These are phyloP conservation scores for Monoplex corrugatus DNA, from an alignment of 2,888 invertebrate species.

Conservation along the genomic window DNA sequence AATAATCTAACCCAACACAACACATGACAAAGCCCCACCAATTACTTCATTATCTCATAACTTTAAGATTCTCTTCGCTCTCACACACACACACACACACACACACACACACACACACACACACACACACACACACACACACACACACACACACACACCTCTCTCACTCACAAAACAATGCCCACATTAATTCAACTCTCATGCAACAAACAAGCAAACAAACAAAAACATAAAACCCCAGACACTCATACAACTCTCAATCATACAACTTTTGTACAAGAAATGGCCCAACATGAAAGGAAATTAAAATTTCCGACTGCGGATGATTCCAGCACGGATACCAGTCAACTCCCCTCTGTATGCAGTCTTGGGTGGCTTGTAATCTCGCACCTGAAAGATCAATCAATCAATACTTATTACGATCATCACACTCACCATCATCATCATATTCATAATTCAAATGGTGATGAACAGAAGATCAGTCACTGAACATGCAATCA, in stretches of 20 bases:
- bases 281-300: no score
- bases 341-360: slow-evolving; percentile 97
- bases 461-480: no score
- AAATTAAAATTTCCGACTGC: slow-evolving; percentile 91
- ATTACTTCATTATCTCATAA: not conserved
- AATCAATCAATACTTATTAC: not conserved
- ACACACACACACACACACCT: not conserved
- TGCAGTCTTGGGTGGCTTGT: slow-evolving; percentile 85
- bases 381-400: slow-evolving; percentile 86
- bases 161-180: not conserved
- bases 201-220: no score
- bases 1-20: no score
- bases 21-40: not conserved
- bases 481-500: no score
- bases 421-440: not conserved
- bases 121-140: not conserved
- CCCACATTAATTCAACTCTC: not conserved
- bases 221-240: no score
- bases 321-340: slow-evolving; percentile 93
- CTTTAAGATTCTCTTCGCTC: no score
- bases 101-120: slow-evolving; percentile 17
- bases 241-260: no score
- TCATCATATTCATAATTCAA: not conserved
- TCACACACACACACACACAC: not conserved
- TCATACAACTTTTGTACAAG: no score